phyloP scores from a whole-genome alignment of 2,888 invertebrate genomes.

The Cheilosia grossa region DNA sequence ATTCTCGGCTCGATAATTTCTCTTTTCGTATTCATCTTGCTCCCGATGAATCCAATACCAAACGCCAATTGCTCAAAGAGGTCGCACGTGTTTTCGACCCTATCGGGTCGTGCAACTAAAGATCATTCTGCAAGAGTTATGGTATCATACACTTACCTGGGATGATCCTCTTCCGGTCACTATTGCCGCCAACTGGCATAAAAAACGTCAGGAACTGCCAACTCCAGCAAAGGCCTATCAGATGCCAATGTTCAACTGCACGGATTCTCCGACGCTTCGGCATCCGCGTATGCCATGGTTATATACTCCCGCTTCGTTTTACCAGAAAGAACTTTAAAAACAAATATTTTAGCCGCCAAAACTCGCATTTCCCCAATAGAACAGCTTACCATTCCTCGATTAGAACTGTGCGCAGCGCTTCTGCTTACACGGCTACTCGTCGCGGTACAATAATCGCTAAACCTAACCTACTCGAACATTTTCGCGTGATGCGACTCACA shows the following conservation, averaged over 20 bases:
- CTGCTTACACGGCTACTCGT: conserved; percentile 39
- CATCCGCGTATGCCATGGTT: conserved; percentile 2
- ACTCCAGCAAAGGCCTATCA: conserved; percentile 3
- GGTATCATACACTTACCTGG: conserved; percentile 60
- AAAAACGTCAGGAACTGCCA: conserved; percentile 27
- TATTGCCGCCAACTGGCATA: conserved; percentile 31
- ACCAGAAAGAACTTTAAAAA: conserved; percentile 3
- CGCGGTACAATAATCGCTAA: conserved; percentile 35
- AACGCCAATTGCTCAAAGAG: conserved; percentile 17
- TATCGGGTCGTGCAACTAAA: conserved; percentile 64
- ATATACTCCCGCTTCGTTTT: conserved; percentile 11
- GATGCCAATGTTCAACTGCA: conserved; percentile 19
- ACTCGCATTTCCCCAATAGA: conserved; percentile 35
- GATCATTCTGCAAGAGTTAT: conserved; percentile 65
- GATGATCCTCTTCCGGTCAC: conserved; percentile 52
- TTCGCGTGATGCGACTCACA: conserved; percentile 76
- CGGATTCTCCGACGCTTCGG: conserved; percentile 49
- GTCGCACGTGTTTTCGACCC: conserved; percentile 60
- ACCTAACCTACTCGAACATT: conserved; percentile 26
- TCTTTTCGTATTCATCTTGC: conserved; percentile 33
- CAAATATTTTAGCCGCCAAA: conserved; percentile 18
- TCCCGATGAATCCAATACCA: conserved; percentile 7
- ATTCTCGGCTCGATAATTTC: conserved; percentile 28
- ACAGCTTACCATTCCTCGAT: conserved; percentile 41
- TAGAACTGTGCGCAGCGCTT: conserved; percentile 49